Conservation (phyloP, 2,113 vertebrate species). For the Heliornis fulica region DNA sequence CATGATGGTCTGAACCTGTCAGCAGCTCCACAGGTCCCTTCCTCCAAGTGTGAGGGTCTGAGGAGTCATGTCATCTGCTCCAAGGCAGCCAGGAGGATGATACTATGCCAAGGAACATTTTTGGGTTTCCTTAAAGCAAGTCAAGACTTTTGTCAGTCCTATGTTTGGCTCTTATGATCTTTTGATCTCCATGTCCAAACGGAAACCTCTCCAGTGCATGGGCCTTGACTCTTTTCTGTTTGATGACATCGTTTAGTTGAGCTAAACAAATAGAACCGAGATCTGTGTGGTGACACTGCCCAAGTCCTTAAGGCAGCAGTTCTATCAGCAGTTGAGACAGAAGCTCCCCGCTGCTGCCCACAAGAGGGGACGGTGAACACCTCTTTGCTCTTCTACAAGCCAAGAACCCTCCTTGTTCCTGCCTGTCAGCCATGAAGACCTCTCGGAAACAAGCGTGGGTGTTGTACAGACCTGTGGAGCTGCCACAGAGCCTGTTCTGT, state of each 20-base stretch:
- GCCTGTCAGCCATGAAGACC: accelerated
- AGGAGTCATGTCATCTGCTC: accelerated
- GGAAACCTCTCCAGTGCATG: accelerated
- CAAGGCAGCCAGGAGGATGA: not conserved
- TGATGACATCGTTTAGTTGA: not conserved
- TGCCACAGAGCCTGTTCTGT: accelerated
- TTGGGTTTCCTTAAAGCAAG: not conserved
- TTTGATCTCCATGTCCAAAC: not conserved
- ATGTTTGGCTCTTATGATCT: not conserved
- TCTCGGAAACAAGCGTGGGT: accelerated
- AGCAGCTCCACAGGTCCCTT: not conserved
- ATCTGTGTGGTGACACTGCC: not conserved
- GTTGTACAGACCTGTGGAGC: not conserved
- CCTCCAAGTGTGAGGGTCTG: not conserved
- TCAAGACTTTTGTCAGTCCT: not conserved
- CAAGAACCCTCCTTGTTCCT: not conserved
- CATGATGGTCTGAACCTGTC: accelerated
- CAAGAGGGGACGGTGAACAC: not conserved
- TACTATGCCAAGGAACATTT: not conserved
- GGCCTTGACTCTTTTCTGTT: not conserved
- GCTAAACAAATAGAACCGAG: accelerated
- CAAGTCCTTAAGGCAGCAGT: not conserved
- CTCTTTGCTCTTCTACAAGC: not conserved
- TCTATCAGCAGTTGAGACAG: not conserved
- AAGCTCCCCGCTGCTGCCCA: accelerated